A percentile compares a stretch with the other conserved stretches of the same genome.
Conservation (phyloP, 2,888 invertebrate genomes). For the Malthinus flaveolus region DNA sequence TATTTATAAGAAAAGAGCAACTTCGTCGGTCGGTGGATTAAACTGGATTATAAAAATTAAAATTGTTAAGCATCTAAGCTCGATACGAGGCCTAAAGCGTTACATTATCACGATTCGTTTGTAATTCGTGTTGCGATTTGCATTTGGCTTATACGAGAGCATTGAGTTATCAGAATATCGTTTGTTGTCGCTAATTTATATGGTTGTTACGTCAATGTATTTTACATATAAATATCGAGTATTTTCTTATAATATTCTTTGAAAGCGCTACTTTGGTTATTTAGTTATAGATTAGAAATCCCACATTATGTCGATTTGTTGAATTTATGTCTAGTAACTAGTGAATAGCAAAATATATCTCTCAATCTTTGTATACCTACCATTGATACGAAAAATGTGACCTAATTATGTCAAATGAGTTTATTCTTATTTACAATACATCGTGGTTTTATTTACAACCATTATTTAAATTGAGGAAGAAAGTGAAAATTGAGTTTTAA, state of each 20-base stretch:
- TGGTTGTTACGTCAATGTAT: slow-evolving; percentile 36
- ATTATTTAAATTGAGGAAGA: neutral
- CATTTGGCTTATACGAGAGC: slow-evolving; percentile 43
- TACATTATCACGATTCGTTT: slow-evolving; percentile 44
- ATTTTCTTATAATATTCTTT: slow-evolving; percentile 30
- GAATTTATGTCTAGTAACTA: slow-evolving; percentile 23
- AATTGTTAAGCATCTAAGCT: no score
- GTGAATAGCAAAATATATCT: slow-evolving; percentile 18
- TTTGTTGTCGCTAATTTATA: slow-evolving; percentile 36
- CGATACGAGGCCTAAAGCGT: slow-evolving; percentile 24
- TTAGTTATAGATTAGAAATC: slow-evolving; percentile 29
- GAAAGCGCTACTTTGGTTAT: slow-evolving; percentile 25
- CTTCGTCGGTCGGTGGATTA: no score
- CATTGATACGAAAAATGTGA: slow-evolving; percentile 15
- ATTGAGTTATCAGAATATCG: slow-evolving; percentile 46
- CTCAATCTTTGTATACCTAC: slow-evolving; percentile 2
- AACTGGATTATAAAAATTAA: no score
- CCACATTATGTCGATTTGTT: slow-evolving; percentile 27
- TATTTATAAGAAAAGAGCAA: no score
- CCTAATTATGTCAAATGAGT: slow-evolving; percentile 10
- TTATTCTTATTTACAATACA: neutral
- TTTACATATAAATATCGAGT: slow-evolving; percentile 32
- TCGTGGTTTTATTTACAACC: slow-evolving; percentile 14
- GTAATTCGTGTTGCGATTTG: slow-evolving; percentile 45
- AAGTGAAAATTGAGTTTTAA: no score